Base-by-base conservation (phyloP, 2,888 invertebrate genomes). In the Cartodere bifasciata region DNA sequence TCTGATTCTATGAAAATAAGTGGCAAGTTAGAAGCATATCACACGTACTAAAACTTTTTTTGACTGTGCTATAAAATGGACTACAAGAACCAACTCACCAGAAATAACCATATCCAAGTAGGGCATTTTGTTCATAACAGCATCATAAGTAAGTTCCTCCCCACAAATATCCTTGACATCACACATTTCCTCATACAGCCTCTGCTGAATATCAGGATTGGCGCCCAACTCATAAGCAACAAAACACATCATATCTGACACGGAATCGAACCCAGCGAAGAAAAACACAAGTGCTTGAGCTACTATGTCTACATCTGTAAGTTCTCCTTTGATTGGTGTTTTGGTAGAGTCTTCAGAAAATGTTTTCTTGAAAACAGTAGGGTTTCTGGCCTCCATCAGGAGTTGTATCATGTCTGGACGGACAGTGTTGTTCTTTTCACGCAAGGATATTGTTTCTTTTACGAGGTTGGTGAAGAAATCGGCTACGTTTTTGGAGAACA, bases 61-160 rank as follows among this genome's bases (percentile, higher is more conserved):
- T n/a, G n/a, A n/a, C n/a, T n/a, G n/a, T n/a, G n/a, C n/a, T n/a
- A n/a, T n/a, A n/a, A n/a, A n/a, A n/a, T n/a, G n/a, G n/a, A n/a
- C n/a, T n/a, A n/a, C n/a, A n/a, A n/a, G n/a, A n/a, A n/a, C n/a
- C n/a, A n/a, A n/a, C n/a, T n/a, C 5, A 35, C 35, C 66, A 45
- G 68, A 66, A 0, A 71, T 49, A 1, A 72, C 67, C 68, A 68
- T 68, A 31, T 73, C 71, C 56, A 73, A 47, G 35, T 72, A 72
- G n/a, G 58, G 55, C 66, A 72, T 62, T 13, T 55, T 58, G n/a
- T n/a, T n/a, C 30, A 63, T 58, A 1, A 73, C 52, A 1, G 58
- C 53, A 13, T 63, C 67, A 38, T 68, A 72, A 25, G 56, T 60
- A 1, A 71, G 50, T 13, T 55, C 58, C n/a, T 30, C 23, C 9